phyloP scores from a whole-genome alignment of 2,888 invertebrate species.

The Heliconius sara region DNA sequence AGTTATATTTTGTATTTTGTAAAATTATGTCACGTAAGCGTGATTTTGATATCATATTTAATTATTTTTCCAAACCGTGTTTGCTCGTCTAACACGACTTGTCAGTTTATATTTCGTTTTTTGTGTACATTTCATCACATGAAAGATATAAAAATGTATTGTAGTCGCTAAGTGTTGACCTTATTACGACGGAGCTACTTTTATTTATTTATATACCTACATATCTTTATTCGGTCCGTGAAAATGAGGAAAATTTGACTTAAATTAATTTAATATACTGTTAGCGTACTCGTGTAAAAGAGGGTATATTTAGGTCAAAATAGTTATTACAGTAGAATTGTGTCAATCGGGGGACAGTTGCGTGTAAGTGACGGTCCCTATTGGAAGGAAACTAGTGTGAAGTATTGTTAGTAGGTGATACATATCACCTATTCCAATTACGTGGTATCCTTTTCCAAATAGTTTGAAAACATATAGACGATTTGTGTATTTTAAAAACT shows the following conservation, averaged over 20 bases:
- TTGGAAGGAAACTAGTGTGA: too few species aligned
- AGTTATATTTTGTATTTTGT: background rate
- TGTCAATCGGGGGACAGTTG: too few species aligned
- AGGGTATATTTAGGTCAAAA: too few species aligned
- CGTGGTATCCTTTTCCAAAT: too few species aligned
- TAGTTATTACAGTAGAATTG: too few species aligned
- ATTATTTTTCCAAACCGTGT: background rate
- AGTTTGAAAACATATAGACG: too few species aligned
- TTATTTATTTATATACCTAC: background rate
- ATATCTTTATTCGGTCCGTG: background rate
- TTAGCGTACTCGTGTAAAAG: too few species aligned
- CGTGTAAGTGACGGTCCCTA: too few species aligned
- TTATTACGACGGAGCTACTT: background rate
- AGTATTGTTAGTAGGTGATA: too few species aligned
- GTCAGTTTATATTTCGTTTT: slow-evolving; percentile 15
- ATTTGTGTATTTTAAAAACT: too few species aligned
- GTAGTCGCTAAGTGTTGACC: background rate
- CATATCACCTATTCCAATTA: too few species aligned
- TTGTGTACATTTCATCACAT: slow-evolving; percentile 25
- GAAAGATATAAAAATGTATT: slow-evolving; percentile 22
- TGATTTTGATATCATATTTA: slow-evolving; percentile 6
- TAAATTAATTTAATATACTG: too few species aligned
- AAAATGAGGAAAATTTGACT: background rate
- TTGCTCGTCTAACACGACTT: background rate
- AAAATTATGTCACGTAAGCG: background rate